Percentiles rank a stretch among this genome's conserved stretches.
Evolutionary conservation across 1,140 invertebrate species (phyloP).

Genomic region (Galleria mellonella): DNA sequence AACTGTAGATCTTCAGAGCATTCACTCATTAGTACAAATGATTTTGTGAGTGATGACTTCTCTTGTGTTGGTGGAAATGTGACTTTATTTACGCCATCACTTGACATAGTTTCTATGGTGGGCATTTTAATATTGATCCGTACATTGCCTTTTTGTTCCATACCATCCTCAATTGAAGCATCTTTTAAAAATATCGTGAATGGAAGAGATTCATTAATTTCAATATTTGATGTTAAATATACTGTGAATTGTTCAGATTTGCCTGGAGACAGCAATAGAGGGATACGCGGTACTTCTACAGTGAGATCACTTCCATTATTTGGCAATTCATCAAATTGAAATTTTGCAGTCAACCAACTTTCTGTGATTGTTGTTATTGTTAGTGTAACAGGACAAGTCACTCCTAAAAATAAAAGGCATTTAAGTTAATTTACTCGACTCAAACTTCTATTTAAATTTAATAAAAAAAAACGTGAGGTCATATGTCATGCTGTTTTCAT

Average conservation of each 20-base stretch:
- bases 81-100: slow-evolving; percentile 49
- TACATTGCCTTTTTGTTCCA: slow-evolving; percentile 35
- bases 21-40: slow-evolving; percentile 51
- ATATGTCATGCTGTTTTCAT: too few relatives aligned
- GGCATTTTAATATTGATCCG: slow-evolving; percentile 51
- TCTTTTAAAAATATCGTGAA: slow-evolving; percentile 50
- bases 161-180: slow-evolving; percentile 38
- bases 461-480: too few relatives aligned
- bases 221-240: slow-evolving; percentile 45
- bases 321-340: slow-evolving; percentile 36
- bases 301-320: slow-evolving; percentile 27
- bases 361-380: slow-evolving; percentile 42
- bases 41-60: slow-evolving; percentile 29
- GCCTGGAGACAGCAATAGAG: slow-evolving; percentile 47
- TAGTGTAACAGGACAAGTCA: slow-evolving; percentile 29
- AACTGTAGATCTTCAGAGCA: slow-evolving; percentile 50
- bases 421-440: background rate
- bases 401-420: slow-evolving; percentile 34
- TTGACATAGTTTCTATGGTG: slow-evolving; percentile 48
- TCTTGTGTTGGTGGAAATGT: slow-evolving; percentile 44
- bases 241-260: slow-evolving; percentile 51
- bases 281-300: slow-evolving; percentile 50
- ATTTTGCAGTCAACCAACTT: slow-evolving; percentile 55
- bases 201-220: slow-evolving; percentile 35
- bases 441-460: too few relatives aligned